Evolutionary conservation across 2,888 invertebrate species (phyloP).

Genomic region (Salticus scenicus): DNA sequence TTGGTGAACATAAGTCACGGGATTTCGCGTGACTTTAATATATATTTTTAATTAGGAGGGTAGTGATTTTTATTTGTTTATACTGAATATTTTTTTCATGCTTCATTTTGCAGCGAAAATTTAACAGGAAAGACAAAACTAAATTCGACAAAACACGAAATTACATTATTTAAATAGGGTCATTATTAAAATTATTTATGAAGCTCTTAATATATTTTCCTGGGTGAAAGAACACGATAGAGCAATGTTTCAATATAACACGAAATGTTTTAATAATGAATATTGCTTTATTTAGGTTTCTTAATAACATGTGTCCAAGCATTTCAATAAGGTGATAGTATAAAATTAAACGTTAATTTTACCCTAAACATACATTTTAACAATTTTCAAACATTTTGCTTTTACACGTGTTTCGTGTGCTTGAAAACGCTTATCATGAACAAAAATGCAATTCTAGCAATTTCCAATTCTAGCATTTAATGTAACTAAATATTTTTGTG

Average conservation of each 20-base stretch:
- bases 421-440: too few species aligned
- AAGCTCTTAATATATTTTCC: too few species aligned
- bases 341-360: too few species aligned
- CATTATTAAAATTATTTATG: background rate
- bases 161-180: background rate
- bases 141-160: background rate
- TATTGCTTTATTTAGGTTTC: background rate
- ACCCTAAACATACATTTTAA: too few species aligned
- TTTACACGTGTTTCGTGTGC: too few species aligned
- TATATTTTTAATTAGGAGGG: constrained; percentile 4
- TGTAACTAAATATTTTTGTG: too few species aligned
- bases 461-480: too few species aligned
- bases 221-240: background rate
- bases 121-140: background rate
- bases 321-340: too few species aligned
- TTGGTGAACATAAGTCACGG: constrained; percentile 34
- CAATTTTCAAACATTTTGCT: too few species aligned
- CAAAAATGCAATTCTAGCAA: too few species aligned
- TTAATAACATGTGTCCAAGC: background rate
- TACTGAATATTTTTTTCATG: background rate
- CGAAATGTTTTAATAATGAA: background rate
- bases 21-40: constrained; percentile 24
- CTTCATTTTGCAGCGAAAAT: background rate
- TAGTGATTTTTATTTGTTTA: background rate
- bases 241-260: background rate